Conservation (phyloP, 2,113 vertebrate genomes). For the Trachemys scripta region DNA sequence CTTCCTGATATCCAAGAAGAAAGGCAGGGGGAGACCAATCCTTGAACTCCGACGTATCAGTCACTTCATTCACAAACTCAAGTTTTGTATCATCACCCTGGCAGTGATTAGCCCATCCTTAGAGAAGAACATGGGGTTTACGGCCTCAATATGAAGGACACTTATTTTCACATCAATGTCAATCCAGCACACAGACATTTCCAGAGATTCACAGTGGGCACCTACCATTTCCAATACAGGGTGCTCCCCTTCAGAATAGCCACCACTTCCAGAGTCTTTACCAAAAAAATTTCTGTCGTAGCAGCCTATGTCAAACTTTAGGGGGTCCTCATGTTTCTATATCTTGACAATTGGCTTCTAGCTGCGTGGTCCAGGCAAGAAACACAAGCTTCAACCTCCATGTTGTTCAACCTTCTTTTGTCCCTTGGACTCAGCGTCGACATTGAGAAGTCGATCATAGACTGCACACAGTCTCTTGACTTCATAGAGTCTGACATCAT, state of each 20-base stretch:
- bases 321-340: neutral
- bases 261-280: neutral
- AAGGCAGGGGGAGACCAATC: neutral
- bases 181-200: neutral
- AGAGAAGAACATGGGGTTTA: neutral
- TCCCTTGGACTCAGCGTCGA: neutral
- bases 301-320: neutral
- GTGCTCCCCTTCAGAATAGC: neutral
- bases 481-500: neutral
- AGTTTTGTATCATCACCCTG: neutral
- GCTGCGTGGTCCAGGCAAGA: neutral
- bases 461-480: neutral
- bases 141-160: neutral
- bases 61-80: neutral
- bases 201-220: neutral
- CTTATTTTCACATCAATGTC: neutral
- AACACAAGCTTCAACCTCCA: neutral
- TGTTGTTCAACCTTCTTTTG: neutral
- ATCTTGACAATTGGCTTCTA: neutral
- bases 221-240: neutral
- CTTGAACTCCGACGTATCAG: neutral
- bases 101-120: neutral
- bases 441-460: neutral
- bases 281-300: neutral
- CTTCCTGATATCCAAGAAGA: neutral